Conservation (phyloP, 2,888 invertebrate species). For the Boloria euphrosyne region DNA sequence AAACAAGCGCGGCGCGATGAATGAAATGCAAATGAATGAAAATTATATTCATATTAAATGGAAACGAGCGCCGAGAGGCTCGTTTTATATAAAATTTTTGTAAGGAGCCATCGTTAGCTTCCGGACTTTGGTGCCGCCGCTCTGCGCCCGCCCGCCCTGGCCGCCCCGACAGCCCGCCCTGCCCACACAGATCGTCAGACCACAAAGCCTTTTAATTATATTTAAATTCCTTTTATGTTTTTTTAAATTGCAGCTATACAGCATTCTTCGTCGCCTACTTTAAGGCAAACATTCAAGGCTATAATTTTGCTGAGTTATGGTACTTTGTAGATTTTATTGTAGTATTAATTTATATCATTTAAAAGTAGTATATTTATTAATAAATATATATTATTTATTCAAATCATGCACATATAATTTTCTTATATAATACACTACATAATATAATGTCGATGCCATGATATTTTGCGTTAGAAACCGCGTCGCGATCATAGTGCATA, state of each 20-base stretch:
- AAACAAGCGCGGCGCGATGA: slow-evolving; percentile 20
- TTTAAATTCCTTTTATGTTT: not conserved
- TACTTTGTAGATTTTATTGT: no score
- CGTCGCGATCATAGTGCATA: no score
- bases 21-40: slow-evolving; percentile 33
- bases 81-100: slow-evolving; percentile 25
- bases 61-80: slow-evolving; percentile 21
- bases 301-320: no score
- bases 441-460: no score
- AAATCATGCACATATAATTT: no score
- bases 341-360: no score
- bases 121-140: slow-evolving; percentile 9
- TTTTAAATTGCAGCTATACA: slow-evolving; percentile 1
- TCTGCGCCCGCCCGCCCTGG: not conserved
- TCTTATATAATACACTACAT: no score
- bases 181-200: not conserved
- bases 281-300: no score
- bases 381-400: no score
- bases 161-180: not conserved
- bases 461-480: no score
- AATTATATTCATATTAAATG: slow-evolving; percentile 33
- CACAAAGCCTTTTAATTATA: slow-evolving; percentile 14
- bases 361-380: no score
- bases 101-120: slow-evolving; percentile 26
- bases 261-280: no score